Evolutionary conservation across 1,140 invertebrate species (phyloP), one percentile per base, ranked within the genome.

Genomic region (Dinothrombium tinctorium): DNA sequence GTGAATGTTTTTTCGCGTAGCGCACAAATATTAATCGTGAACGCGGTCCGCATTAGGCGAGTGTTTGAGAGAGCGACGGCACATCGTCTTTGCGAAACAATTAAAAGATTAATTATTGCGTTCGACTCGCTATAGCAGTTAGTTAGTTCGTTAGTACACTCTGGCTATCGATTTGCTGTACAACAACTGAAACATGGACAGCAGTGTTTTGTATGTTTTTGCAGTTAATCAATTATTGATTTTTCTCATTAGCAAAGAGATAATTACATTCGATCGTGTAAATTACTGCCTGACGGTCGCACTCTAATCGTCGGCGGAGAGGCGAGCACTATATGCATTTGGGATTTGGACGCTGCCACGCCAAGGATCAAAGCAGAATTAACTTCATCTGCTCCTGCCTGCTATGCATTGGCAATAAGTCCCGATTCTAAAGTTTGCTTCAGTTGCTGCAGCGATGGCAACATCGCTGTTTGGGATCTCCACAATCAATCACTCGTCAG

Each of bases 241-340:
- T 32, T 32, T 12, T 44, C 37, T 33, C 49, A 63, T 3, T 57
- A 76, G 69, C 74, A 87, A 74, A 67, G 84, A 41, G 87, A 95
- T 59, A 94, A 89, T 62, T 96, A 96, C 61, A 95, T 95, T 50
- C 67, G 89, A 48, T 92, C 84, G 21, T 89, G 94, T 37, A 96
- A 96, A 62, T 61, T 95, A 17, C 62, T 95, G 41, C 82, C 87
- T n/a, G 89, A 96, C 62, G 83, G 83, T 2, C 68, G 84, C 43
- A 95, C 87, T 14, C 58, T 96, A 32, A 89, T 96, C 47, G 89
- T 96, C 14, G 90, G 90, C 36, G 89, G 89, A 2, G 90, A 96
- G 62, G 86, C 87, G 6, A 83, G 76, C 43, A 90, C 84, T 51
- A 67, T 96, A 33, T 86, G 80, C 33, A 92, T 96, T 53, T 96